Percentiles rank a stretch among this genome's conserved stretches.
Conservation (phyloP, 2,797 vertebrate species). For the Fistularia commersonii region DNA sequence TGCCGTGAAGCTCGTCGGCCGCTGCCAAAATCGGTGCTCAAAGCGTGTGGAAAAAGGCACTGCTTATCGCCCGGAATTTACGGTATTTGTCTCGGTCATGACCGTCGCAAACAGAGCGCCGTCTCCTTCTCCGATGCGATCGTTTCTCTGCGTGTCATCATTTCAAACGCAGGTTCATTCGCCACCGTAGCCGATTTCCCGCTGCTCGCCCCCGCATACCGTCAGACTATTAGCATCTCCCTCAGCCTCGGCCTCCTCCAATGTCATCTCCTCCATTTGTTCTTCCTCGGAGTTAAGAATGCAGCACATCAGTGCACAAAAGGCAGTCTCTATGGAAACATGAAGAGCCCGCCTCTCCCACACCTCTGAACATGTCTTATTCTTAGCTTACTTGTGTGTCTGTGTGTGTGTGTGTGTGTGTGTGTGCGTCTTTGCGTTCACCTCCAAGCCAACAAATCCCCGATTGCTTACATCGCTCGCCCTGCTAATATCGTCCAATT, state of each 20-base stretch:
- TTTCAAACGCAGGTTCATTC: too few species aligned
- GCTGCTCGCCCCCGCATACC: constrained; percentile 27
- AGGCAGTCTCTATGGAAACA: constrained; percentile 62
- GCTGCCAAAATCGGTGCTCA: too few species aligned
- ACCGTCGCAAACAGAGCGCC: too few species aligned
- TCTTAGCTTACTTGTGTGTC: constrained; percentile 1
- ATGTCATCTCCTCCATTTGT: constrained; percentile 7
- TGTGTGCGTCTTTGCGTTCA: constrained; percentile 13
- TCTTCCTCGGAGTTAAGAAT: constrained; percentile 16
- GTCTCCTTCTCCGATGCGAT: too few species aligned
- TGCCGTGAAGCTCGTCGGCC: too few species aligned
- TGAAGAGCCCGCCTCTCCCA: constrained; percentile 19
- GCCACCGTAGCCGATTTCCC: constrained; percentile 19
- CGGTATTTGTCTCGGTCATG: too few species aligned
- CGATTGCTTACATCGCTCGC: constrained; percentile 21
- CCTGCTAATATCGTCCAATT: constrained; percentile 13
- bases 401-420: background rate
- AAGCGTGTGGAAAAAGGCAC: too few species aligned
- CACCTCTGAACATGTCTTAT: constrained; percentile 24
- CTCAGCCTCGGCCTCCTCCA: constrained; percentile 1
- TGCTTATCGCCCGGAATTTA: too few species aligned
- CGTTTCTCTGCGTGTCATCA: too few species aligned
- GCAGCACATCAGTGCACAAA: constrained; percentile 27
- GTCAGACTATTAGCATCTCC: constrained; percentile 26
- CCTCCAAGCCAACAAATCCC: constrained; percentile 21